Base-by-base conservation (phyloP, 2,888 invertebrate genomes). In the Leptura quadrifasciata region DNA sequence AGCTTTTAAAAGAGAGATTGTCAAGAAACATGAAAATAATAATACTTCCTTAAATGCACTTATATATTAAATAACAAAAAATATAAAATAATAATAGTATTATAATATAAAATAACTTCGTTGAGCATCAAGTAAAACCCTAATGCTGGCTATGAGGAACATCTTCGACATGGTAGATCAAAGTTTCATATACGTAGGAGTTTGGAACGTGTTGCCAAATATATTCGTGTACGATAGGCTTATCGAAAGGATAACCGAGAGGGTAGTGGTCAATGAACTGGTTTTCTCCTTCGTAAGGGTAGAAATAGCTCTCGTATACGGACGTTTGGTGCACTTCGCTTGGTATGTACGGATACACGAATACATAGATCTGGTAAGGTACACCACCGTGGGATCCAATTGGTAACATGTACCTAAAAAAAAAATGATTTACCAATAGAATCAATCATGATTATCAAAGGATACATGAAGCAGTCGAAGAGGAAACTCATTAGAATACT, bases 211-310 rank as follows among this genome's bases (percentile, higher is more conserved):
- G 91, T 81, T 90, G 90, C 91, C 93, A 94, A 77, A 89, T 90
- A 65, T 88, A 88, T 60, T 92, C 90, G 67, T 77, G 83, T 58
- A 92, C 90, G 84, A 94, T 91, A 21, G 90, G 89, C 82, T 94
- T 93, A 86, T 95, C 95, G 86, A 95, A 91, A 77, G 95, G 95
- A 91, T 93, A 95, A 70, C 94, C 94, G 84, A 93, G 90, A 58
- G 94, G 91, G 87, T 91, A 91, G 80, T 90, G 91, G 86, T 95
- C 94, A 63, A 93, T 35, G 74, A 76, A 81, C 35, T 64, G 55
- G 5, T 58, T 2, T 5, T 60, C 69, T 47, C 61, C 68, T 12
- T 54, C 54, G 35, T 18, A 60, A 0, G 68, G 68, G 20, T 68
- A 55, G 69, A 68, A 74, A 17, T 55, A 74, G 35, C 58, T 57